Percentiles rank a stretch among this genome's conserved stretches.
These are phyloP conservation scores for Heliornis fulica DNA, from an alignment of 2,113 vertebrate genomes.

Conservation along the genomic window DNA sequence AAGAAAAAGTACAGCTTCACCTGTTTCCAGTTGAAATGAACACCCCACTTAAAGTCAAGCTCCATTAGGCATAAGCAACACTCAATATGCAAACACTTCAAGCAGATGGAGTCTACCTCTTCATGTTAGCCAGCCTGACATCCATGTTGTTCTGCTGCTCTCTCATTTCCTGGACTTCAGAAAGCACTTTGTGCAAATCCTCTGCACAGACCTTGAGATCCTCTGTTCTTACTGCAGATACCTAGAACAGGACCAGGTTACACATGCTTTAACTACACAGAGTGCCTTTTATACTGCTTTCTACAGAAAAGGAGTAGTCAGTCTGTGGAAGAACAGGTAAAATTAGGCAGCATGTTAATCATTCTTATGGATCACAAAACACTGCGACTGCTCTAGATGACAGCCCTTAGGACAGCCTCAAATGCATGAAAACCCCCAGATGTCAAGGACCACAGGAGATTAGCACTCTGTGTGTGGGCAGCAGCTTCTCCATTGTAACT, in stretches of 20 bases:
- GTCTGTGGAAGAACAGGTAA: neutral
- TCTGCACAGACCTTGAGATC: conserved; percentile 54
- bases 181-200: conserved; percentile 69
- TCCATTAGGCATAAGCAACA: neutral
- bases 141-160: conserved; percentile 70
- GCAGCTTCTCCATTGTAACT: neutral
- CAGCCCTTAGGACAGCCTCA: neutral
- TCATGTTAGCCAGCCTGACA: conserved; percentile 67
- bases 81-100: neutral
- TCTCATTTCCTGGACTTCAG: conserved; percentile 70
- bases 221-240: conserved; percentile 63
- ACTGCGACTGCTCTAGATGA: neutral
- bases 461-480: neutral
- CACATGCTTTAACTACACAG: neutral
- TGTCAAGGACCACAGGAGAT: neutral
- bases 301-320: neutral
- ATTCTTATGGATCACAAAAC: neutral
- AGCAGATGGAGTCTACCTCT: conserved; percentile 48
- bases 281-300: neutral
- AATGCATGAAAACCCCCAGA: neutral
- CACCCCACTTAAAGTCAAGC: neutral
- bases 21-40: conserved; percentile 31
- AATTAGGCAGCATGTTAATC: neutral
- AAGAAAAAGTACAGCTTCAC: neutral
- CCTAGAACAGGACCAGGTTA: conserved; percentile 27